Evolutionary conservation across 1,140 invertebrate species (phyloP), one percentile per base, ranked within the genome.

Genomic region (Chionoecetes opilio): DNA sequence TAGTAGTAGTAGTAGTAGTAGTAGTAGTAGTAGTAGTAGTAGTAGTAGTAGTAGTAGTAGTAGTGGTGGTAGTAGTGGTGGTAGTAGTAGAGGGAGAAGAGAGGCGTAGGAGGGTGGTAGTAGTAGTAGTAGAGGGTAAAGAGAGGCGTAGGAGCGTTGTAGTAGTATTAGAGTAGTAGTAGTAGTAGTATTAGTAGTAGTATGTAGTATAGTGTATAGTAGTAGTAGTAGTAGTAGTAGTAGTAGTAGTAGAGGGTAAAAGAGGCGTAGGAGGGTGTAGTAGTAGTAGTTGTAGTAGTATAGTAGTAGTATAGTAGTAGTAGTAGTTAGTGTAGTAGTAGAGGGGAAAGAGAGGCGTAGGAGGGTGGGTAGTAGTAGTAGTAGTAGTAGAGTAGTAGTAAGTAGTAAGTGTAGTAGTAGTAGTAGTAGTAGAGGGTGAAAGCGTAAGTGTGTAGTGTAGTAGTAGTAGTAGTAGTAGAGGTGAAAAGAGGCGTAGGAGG

Each of bases 31-130:
- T 92, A 82, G 14, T 82, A 82, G 46, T 82, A 41, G 31, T 92
- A 92, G 46, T 92, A 82, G 46, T 92, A 92, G 46, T 92, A 82
- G 32, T 92, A 82, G 17, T 93, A 82, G 29, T 84, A 82, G 26
- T 93, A 93, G 75, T 93, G 29, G 3, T 86, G 29, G 31, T 31
- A 31, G 63, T 32, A 53, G n/a, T 46, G 53, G 41, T 46, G 31
- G 41, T 46, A 91, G 41, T 41, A 91, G 41, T 91, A 53, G 41
- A 5, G 53, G 41, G 21, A 41, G 41, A 2, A 53, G n/a, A n/a
- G n/a, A n/a, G n/a, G n/a, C n/a, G n/a, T n/a, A n/a, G n/a, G n/a
- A n/a, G n/a, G n/a, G 41, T 91, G 31, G n/a, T 38, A 53, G 41
- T 46, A 46, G 41, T 46, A 46, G 41, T 46, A 46, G 41, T 46